Conservation (phyloP, 2,113 vertebrate genomes). For the Sialia sialis region DNA sequence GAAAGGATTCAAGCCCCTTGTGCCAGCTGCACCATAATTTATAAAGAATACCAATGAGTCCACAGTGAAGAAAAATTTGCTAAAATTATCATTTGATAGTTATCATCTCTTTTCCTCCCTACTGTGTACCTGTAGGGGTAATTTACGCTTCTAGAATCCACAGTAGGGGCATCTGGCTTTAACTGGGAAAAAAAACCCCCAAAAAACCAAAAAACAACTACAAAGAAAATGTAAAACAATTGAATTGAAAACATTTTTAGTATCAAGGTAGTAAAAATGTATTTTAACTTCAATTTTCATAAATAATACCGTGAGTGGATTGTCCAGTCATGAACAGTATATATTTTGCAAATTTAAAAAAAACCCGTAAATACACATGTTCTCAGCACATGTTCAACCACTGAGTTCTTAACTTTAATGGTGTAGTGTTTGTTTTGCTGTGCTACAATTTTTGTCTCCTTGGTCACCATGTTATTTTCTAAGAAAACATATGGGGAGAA, state of each 20-base stretch:
- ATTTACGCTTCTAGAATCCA: background rate
- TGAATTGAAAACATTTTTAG: background rate
- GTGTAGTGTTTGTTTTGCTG: background rate
- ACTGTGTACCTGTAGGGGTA: background rate
- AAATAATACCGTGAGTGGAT: background rate
- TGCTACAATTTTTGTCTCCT: background rate
- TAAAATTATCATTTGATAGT: background rate
- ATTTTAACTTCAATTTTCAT: background rate
- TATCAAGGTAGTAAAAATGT: background rate
- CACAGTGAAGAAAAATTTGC: background rate
- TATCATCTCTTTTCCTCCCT: background rate
- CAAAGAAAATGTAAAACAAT: background rate
- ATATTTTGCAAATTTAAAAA: background rate
- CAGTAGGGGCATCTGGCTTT: background rate
- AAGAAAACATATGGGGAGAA: background rate
- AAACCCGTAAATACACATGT: background rate
- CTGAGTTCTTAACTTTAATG: background rate
- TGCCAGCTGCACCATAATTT: background rate
- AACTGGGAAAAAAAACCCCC: background rate
- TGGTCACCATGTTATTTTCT: background rate
- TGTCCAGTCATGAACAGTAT: background rate
- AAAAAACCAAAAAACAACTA: no score
- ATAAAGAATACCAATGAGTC: background rate
- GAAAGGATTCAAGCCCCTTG: background rate
- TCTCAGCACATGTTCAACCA: background rate